phyloP scores from a whole-genome alignment of 2,113 vertebrate species.

The Anolis carolinensis region DNA sequence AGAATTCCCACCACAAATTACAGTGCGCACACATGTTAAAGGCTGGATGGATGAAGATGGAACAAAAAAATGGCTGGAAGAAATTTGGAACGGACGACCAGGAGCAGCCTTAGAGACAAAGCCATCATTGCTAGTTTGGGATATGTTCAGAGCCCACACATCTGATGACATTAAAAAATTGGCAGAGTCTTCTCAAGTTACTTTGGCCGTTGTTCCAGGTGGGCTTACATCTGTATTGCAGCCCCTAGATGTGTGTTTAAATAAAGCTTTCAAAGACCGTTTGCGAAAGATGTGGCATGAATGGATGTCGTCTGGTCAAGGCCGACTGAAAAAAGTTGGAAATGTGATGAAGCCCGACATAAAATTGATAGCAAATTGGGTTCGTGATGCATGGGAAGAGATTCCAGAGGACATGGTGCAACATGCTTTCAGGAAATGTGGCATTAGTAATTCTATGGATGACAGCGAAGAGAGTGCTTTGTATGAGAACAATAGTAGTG shows the following conservation, averaged over 20 bases:
- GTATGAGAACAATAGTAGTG: background rate
- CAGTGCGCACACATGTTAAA: no score
- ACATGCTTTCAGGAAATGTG: background rate
- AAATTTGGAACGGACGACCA: background rate
- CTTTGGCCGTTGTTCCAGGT: background rate
- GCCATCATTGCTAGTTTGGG: no score
- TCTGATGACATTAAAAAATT: background rate
- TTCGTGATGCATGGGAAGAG: background rate
- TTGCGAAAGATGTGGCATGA: background rate
- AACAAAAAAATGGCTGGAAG: background rate
- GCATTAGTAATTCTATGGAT: background rate
- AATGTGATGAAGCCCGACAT: no score
- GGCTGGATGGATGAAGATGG: background rate
- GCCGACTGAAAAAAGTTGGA: background rate
- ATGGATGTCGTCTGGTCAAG: background rate
- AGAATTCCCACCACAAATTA: no score
- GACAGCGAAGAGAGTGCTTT: background rate
- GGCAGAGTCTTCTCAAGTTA: slow-evolving; percentile 1
- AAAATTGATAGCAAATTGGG: background rate
- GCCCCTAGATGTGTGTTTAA: background rate
- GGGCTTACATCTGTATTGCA: background rate
- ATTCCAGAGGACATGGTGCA: background rate
- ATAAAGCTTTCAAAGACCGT: background rate
- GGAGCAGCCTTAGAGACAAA: background rate
- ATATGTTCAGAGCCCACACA: background rate